Evolutionary conservation across 2,797 vertebrate species (phyloP).

Genomic region (Clarias pachynema): DNA sequence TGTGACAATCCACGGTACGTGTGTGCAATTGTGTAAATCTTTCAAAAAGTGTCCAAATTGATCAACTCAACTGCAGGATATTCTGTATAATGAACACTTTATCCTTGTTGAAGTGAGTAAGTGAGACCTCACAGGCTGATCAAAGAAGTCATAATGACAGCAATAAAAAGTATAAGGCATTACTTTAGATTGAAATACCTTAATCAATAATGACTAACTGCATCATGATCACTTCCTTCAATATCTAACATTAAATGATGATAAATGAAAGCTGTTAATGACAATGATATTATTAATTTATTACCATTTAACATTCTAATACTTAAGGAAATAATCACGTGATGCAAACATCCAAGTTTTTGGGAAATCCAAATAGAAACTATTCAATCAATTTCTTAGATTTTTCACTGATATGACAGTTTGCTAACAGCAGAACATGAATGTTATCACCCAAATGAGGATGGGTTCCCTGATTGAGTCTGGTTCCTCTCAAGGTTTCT

Average conservation of each 20-base stretch:
- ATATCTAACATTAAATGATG: not conserved
- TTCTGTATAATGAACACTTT: not conserved
- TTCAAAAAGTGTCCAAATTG: not conserved
- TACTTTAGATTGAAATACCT: not conserved
- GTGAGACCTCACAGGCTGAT: not conserved
- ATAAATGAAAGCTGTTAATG: not conserved
- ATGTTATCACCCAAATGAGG: no score
- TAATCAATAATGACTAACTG: not conserved
- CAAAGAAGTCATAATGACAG: not conserved
- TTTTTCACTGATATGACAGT: not conserved
- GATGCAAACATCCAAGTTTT: not conserved
- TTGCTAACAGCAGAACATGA: no score
- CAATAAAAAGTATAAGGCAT: not conserved
- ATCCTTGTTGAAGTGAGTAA: not conserved
- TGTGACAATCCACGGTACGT: constrained; percentile 93
- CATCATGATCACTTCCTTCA: not conserved
- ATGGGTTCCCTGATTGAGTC: no score
- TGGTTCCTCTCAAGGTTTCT: no score
- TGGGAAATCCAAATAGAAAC: not conserved
- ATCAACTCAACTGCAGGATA: not conserved
- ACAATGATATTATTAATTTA: not conserved
- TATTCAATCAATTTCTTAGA: not conserved
- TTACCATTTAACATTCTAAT: not conserved
- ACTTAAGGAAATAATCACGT: not conserved
- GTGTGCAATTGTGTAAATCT: not conserved